phyloP scores from a whole-genome alignment of 2,113 vertebrate genomes.

The Solenodon paradoxus region DNA sequence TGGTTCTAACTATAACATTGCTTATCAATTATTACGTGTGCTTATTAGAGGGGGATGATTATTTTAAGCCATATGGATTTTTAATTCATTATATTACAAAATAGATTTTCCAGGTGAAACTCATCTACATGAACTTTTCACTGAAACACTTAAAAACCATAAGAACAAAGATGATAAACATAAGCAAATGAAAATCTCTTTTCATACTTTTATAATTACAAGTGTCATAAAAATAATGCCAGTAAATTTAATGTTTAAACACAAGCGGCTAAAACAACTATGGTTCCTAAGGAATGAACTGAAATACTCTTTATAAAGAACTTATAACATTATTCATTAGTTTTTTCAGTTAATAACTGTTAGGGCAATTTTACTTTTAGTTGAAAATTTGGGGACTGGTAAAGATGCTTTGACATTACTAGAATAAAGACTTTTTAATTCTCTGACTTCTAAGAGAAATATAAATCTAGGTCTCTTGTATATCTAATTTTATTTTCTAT shows the following conservation, averaged over 20 bases:
- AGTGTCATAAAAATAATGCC: neutral
- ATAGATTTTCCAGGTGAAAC: neutral
- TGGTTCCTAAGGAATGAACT: neutral
- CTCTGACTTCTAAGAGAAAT: neutral
- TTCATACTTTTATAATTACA: neutral
- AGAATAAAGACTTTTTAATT: neutral
- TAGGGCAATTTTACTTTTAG: neutral
- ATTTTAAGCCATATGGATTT: neutral
- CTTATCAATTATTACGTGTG: neutral
- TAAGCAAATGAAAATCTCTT: neutral
- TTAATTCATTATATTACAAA: neutral
- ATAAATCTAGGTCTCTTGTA: neutral
- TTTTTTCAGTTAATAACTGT: neutral
- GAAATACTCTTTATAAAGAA: neutral
- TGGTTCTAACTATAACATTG: too few species aligned
- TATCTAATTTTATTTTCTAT: neutral
- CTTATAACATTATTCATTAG: neutral
- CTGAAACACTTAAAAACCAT: neutral
- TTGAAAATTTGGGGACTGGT: neutral
- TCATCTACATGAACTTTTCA: too few species aligned
- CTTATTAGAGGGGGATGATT: rapidly evolving
- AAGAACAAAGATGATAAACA: neutral
- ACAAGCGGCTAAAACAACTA: neutral
- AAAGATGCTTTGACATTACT: neutral
- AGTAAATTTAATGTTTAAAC: neutral